Evolutionary conservation across 1,140 invertebrate species (phyloP).

Genomic region (Hylaeus anthracinus): DNA sequence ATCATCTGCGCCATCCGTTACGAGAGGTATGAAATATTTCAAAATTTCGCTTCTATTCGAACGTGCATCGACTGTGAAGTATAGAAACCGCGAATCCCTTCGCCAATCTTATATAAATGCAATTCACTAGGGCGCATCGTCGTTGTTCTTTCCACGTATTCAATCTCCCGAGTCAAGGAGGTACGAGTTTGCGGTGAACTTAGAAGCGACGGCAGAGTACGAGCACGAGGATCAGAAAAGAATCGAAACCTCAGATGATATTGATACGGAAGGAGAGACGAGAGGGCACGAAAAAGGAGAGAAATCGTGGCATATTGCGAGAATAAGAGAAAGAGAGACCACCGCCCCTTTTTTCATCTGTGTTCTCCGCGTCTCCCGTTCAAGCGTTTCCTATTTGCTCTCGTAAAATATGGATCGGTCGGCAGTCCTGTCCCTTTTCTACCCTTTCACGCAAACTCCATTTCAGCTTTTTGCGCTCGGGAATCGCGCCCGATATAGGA

Average conservation of each 20-base stretch:
- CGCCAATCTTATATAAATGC: not conserved
- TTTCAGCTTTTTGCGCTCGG: slow-evolving; percentile 48
- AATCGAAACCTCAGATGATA: slow-evolving; percentile 34
- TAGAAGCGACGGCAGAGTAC: not conserved
- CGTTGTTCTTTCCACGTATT: slow-evolving; percentile 12
- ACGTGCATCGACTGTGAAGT: no score
- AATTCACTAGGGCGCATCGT: no score
- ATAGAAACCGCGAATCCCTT: not conserved
- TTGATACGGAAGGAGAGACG: slow-evolving; percentile 16
- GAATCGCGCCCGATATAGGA: slow-evolving; percentile 43
- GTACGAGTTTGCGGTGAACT: slow-evolving; percentile 21
- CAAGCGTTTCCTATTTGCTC: slow-evolving; percentile 50
- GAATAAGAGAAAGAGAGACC: slow-evolving; percentile 25
- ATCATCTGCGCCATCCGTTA: no score
- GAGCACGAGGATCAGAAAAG: slow-evolving; percentile 22
- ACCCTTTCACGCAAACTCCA: slow-evolving; percentile 45
- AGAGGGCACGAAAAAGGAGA: not conserved
- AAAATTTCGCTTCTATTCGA: no score
- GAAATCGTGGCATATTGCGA: slow-evolving; percentile 41
- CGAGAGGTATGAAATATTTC: no score
- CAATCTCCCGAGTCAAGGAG: slow-evolving; percentile 24
- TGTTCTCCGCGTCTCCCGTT: slow-evolving; percentile 14
- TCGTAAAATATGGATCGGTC: slow-evolving; percentile 52
- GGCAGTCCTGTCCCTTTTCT: slow-evolving; percentile 23
- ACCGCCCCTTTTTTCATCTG: not conserved